Evolutionary conservation across 2,113 vertebrate genomes (phyloP), one percentile per base, ranked within the genome.

Genomic region (Carollia perspicillata): DNA sequence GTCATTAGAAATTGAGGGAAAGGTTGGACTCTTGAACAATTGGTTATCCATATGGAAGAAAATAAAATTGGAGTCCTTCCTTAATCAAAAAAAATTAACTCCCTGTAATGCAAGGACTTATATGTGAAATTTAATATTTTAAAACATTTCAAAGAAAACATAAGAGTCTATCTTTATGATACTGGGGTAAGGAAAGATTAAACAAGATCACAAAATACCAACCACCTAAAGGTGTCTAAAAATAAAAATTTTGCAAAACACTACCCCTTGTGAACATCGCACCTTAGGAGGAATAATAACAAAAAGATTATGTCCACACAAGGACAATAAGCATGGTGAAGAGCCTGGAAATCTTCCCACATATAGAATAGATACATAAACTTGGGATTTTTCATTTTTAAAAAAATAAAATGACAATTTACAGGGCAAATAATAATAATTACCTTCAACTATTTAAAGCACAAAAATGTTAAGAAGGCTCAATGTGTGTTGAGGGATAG

Each of bases 151-250:
- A 75, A 58, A 63, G 22, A 37, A 85, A 81, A 89, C 68, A 75
- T 68, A 51, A 77, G 42, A 94, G 42, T 55, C 40, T 65, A 42
- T 93, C 14, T 40, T 81, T 84, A 86, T 69, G 26, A 17, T 60
- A 71, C 26, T 42, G 47, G 33, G 74, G 12, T 75, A 69, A 84
- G n/a, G 28, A 58, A 69, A 84, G 23, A 49, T 84, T 78, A 84
- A 94, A 37, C 16, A 92, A 86, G 42, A 92, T 89, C 47, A 55
- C 63, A 86, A 95, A 85, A n/a, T 49, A 88, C n/a, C 30, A 89
- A 26, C 22, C 44, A 47, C 47, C 58, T 85, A 72, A 60, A 78
- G 14, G 14, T 58, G 23, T 42, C 40, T 28, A 55, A 84, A 69
- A 85, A 65, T 65, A 95, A 87, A 89, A 66, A 30, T 63, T 16